Conservation (phyloP, 2,888 invertebrate genomes). For the Drosophila maculinotata region DNA sequence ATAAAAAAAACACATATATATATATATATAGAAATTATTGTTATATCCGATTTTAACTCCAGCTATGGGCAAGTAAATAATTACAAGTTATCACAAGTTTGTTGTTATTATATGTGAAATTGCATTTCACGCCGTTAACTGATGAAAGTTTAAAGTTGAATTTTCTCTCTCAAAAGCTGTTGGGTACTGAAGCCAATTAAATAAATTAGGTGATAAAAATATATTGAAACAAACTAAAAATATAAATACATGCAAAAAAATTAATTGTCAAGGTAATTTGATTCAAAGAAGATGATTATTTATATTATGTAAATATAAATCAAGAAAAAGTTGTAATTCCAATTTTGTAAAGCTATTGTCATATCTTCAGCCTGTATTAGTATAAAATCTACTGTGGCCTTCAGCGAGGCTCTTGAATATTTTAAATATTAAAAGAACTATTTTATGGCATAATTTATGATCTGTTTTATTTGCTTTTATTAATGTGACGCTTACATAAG, state of each 20-base stretch:
- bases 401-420: constrained; percentile 10
- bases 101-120: too few species aligned
- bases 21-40: not conserved
- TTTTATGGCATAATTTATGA: constrained; percentile 45
- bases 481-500: constrained; percentile 32
- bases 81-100: constrained; percentile 10
- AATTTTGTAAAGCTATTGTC: constrained; percentile 9
- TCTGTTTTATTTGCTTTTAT: constrained; percentile 37
- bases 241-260: not conserved
- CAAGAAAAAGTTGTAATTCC: constrained; percentile 16
- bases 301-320: too few species aligned
- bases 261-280: too few species aligned
- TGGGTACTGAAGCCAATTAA: not conserved
- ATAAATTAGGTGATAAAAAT: not conserved
- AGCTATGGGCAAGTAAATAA: constrained; percentile 30
- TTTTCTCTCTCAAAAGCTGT: not conserved
- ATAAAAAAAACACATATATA: constrained; percentile 1
- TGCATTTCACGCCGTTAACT: not conserved
- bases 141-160: not conserved
- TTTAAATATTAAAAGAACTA: constrained; percentile 18
- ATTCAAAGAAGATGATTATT: too few species aligned
- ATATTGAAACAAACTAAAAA: not conserved
- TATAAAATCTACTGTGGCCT: not conserved
- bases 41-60: constrained; percentile 46
- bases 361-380: not conserved